A percentile compares a stretch with the other conserved stretches of the same genome.
Evolutionary conservation across 2,797 vertebrate species (phyloP).

Genomic region (Apogon talboti): DNA sequence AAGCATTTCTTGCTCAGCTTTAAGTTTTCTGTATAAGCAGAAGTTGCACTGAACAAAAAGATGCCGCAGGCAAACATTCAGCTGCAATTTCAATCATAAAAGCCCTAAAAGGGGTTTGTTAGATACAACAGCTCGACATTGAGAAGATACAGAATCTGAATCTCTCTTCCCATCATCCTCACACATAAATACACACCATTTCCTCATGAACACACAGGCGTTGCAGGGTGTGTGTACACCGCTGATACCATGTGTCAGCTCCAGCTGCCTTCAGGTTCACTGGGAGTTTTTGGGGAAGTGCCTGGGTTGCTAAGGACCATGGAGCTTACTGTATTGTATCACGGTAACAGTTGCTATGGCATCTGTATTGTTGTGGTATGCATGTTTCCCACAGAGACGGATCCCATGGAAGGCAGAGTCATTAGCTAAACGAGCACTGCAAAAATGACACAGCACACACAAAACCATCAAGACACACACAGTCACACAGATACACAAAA

Average conservation of each 20-base stretch:
- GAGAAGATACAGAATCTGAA: conserved; percentile 33
- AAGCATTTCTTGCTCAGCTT: conserved; percentile 20
- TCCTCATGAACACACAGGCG: not conserved
- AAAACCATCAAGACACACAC: conserved; percentile 8
- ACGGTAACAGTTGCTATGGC: conserved; percentile 64
- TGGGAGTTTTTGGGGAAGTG: conserved; percentile 45
- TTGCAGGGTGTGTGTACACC: not conserved
- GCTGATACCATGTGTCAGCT: conserved; percentile 49
- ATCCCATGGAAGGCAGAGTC: conserved; percentile 56
- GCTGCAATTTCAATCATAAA: conserved; percentile 51
- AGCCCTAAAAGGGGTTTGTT: conserved; percentile 40
- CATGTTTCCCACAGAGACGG: conserved; percentile 59
- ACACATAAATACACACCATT: conserved; percentile 1
- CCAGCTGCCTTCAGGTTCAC: conserved; percentile 57
- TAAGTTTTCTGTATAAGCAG: conserved; percentile 16
- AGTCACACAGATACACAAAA: not conserved
- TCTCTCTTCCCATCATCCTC: not conserved
- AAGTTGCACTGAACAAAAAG: conserved; percentile 27
- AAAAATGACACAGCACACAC: conserved; percentile 14
- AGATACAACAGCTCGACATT: conserved; percentile 24
- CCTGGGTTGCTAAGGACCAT: conserved; percentile 50
- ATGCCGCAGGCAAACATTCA: conserved; percentile 42
- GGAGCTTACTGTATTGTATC: conserved; percentile 49
- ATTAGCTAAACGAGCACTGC: conserved; percentile 62
- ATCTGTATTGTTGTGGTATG: conserved; percentile 58